These are phyloP conservation scores for Enteromius mattozi DNA, from an alignment of 2,797 vertebrate species.

Conservation along the genomic window DNA sequence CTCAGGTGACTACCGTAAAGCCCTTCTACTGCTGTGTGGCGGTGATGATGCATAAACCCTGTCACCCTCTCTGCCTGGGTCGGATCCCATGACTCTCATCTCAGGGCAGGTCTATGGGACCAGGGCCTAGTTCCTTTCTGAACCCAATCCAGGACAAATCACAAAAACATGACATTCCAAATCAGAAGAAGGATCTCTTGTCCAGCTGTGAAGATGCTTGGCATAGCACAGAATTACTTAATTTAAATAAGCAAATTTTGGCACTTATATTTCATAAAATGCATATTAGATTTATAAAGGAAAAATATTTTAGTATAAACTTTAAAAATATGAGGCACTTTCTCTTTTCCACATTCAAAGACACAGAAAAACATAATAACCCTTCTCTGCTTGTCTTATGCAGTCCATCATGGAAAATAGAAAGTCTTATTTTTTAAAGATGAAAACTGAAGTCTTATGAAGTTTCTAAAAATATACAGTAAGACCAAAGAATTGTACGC, in stretches of 20 bases:
- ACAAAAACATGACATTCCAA: slow-evolving; percentile 5
- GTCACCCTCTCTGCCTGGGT: neutral
- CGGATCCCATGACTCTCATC: neutral
- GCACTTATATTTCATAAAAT: neutral
- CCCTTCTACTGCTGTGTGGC: slow-evolving; percentile 87
- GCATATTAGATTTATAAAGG: neutral
- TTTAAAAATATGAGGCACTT: neutral
- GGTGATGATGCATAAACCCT: slow-evolving; percentile 82
- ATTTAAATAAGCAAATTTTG: neutral
- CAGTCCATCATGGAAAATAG: neutral
- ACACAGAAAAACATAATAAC: neutral
- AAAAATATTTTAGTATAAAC: neutral
- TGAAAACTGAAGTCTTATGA: neutral
- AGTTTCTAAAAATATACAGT: neutral
- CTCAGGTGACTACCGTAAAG: slow-evolving; percentile 88
- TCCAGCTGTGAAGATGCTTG: neutral
- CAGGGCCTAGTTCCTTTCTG: neutral
- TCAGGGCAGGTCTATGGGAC: neutral
- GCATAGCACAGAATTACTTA: neutral
- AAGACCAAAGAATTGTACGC: slow-evolving; percentile 5
- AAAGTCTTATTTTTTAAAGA: neutral
- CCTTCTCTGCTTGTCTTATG: neutral
- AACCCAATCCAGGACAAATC: slow-evolving; percentile 43
- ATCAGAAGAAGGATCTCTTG: slow-evolving; percentile 3
- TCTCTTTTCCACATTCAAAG: neutral